These are phyloP conservation scores for Pseudomugil gertrudae DNA, from an alignment of 2,797 vertebrate species.

Conservation along the genomic window DNA sequence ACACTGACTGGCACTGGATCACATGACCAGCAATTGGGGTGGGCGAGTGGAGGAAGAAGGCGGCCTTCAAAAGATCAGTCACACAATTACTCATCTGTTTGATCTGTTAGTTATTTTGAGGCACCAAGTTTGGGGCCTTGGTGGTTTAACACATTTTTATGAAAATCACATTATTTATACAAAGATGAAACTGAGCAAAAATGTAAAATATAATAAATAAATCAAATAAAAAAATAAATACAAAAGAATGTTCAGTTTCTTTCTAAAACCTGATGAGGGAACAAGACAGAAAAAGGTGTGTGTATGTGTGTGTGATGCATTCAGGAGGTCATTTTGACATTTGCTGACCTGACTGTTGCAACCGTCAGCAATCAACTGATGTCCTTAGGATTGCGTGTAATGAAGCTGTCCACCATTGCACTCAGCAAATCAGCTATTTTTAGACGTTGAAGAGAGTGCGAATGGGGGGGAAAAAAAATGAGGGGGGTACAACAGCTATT, in stretches of 20 bases:
- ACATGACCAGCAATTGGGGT: conserved; percentile 53
- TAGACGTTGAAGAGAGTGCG: no score
- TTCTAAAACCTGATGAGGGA: neutral
- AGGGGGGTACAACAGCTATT: no score
- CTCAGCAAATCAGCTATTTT: conserved; percentile 35
- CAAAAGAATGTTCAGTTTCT: neutral
- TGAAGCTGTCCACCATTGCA: conserved; percentile 45
- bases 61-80: conserved; percentile 23
- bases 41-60: neutral
- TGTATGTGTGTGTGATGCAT: conserved; percentile 48
- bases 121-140: neutral
- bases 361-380: conserved; percentile 91
- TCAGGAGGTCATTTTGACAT: conserved; percentile 86
- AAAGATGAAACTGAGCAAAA: neutral
- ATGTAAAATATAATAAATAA: neutral
- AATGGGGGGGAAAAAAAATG: no score
- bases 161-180: neutral
- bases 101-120: neutral
- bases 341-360: conserved; percentile 88
- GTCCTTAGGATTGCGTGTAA: conserved; percentile 86
- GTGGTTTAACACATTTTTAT: neutral
- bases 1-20: conserved; percentile 67
- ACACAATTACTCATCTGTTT: conserved; percentile 38
- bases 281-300: neutral
- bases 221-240: no score